Evolutionary conservation across 1,140 invertebrate genomes (phyloP).

Genomic region (Caligus rogercresseyi): DNA sequence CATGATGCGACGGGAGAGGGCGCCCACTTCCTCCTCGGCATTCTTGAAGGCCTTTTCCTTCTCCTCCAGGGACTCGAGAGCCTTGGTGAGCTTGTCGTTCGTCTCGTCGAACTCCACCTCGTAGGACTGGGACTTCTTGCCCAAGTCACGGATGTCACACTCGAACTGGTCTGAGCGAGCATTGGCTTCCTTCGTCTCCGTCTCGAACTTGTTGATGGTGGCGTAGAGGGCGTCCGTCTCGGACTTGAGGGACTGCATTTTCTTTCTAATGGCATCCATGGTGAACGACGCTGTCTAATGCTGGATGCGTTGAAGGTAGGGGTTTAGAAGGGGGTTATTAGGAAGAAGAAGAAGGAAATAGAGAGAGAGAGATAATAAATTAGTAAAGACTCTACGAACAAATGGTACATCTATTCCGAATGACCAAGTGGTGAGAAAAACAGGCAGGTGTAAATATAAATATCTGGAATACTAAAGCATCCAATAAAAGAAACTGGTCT

Average conservation of each 20-base stretch:
- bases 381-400: no score
- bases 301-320: background rate
- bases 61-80: constrained; percentile 12
- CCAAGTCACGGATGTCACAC: constrained; percentile 17
- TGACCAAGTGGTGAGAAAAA: background rate
- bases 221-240: constrained; percentile 15
- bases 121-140: constrained; percentile 14
- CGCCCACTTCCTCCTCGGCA: constrained; percentile 12
- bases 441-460: background rate
- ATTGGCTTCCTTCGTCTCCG: constrained; percentile 13
- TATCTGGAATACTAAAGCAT: background rate
- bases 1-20: constrained; percentile 17
- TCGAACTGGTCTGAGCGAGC: constrained; percentile 14
- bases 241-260: constrained; percentile 18
- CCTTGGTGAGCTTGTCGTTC: constrained; percentile 17
- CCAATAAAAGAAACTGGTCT: background rate
- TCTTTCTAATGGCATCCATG: constrained; percentile 20
- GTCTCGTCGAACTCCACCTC: constrained; percentile 16
- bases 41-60: constrained; percentile 19
- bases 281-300: background rate
- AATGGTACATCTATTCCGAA: background rate
- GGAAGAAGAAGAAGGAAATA: background rate
- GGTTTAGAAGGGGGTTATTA: background rate
- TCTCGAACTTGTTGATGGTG: constrained; percentile 18
- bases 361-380: no score